phyloP scores from a whole-genome alignment of 2,888 invertebrate species.

The Hirudinaria manillensis region DNA sequence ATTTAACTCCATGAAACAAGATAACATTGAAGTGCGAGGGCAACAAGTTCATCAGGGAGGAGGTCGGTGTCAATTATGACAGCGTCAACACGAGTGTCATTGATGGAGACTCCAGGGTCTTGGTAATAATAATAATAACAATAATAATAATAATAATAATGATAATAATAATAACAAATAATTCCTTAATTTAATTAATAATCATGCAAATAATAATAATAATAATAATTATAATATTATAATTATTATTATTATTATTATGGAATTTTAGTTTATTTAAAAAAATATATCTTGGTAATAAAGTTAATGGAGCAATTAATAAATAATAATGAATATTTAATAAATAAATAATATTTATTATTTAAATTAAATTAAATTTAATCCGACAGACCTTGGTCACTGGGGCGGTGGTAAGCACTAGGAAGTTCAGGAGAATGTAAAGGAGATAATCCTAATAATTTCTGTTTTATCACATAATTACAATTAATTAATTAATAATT shows the following conservation, averaged over 20 bases:
- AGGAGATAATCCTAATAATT: neutral
- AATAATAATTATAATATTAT: too few relatives aligned
- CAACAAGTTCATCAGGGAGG: constrained; percentile 25
- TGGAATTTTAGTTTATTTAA: too few relatives aligned
- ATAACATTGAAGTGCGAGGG: constrained; percentile 11
- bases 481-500: too few relatives aligned
- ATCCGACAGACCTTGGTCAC: constrained; percentile 6
- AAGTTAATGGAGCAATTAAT: too few relatives aligned
- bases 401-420: constrained; percentile 10
- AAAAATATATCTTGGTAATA: too few relatives aligned
- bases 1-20: constrained; percentile 2
- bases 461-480: too few relatives aligned
- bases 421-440: constrained; percentile 21
- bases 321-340: too few relatives aligned
- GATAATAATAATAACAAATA: too few relatives aligned
- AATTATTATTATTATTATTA: too few relatives aligned
- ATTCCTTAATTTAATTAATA: too few relatives aligned
- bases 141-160: neutral
- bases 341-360: too few relatives aligned
- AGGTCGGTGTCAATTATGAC: constrained; percentile 9
- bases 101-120: constrained; percentile 12
- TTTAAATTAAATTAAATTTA: neutral
- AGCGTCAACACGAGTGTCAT: constrained; percentile 18
- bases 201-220: too few relatives aligned
- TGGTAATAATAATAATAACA: neutral